Base-by-base conservation (phyloP, 2,797 vertebrate genomes). In the Echiichthys vipera region DNA sequence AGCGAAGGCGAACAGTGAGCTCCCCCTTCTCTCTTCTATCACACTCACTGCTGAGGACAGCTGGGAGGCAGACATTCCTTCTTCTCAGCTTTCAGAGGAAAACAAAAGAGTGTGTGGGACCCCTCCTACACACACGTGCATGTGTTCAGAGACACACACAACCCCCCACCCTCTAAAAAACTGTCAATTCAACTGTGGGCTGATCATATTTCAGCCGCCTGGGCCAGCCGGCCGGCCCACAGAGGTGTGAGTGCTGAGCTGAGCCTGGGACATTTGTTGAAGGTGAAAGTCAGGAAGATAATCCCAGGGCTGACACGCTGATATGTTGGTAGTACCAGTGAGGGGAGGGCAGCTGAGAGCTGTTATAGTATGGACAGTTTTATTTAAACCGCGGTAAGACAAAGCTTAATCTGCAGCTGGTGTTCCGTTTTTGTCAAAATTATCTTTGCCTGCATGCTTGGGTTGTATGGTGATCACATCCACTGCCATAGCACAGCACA, bases 41-140 rank as follows among this genome's bases (percentile, higher is more conserved):
- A 74, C 62, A 50, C 74, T 81, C 68, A 39, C 71, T 73, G 75
- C 72, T 66, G 77, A 84, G 81, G 93, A 94, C 94, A 95, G 93
- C 93, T 94, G 93, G 91, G 84, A 92, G 93, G 92, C 92, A 94
- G 83, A 91, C 91, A 93, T 92, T 92, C 92, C 89, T 90, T 83
- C 88, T 90, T 89, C 91, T 92, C 90, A 89, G 91, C 86, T 93
- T 94, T 91, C 90, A 89, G 76, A 84, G 58, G 72, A 88, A 92
- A 90, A 94, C 89, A 92, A 91, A 91, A 89, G 87, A 88, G 81
- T 73, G 87, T 85, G 86, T 78, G 78, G 79, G 80, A 90, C 71
- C 84, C 84, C 89, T 85, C 86, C 83, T 75, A 86, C 81, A 87
- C 72, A 81, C 90, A 90, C 86, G 84, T 88, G 87, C 88, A 90